Base-by-base conservation (phyloP, 2,888 invertebrate genomes). In the Oxyteleia sp. region DNA sequence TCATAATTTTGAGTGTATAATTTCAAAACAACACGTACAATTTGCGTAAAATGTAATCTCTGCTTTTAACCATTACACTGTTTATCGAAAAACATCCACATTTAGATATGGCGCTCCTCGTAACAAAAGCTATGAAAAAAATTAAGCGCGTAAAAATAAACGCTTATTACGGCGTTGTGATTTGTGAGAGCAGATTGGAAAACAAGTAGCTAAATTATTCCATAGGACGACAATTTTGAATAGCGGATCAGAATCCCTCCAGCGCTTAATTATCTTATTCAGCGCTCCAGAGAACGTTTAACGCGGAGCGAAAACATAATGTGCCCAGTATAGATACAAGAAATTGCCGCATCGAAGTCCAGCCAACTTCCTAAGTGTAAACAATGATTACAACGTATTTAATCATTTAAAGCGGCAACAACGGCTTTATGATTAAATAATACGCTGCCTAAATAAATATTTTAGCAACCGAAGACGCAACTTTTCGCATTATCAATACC, bases 151-250 rank as follows among this genome's bases (percentile, higher is more conserved):
- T 26, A 51, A 76, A 76, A 76, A 53, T 68, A 15, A 68, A 61
- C 51, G 32, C 45, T 61, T 63, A 78, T 71, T 53, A 66, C 18
- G 16, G 32, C 59, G 64, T 53, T 20, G 71, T 43, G 82, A 82
- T 75, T 64, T 66, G 47, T 23, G 61, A 15, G 11, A 26, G 32
- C 47, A 68, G 78, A 81, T 84, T 76, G 84, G 72, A 76, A 81
- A 81, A 84, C 84, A 84, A 84, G 76, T 81, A 59, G 81, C 81
- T 76, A 76, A 84, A 84, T 84, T 84, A 84, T 84, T 76, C 81
- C 75, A 64, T 78, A 61, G 79, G 47, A 71, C 78, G 76, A 76
- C 74, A 81, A 81, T 80, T 80, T 63, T 79, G 84, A 79, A 84
- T 84, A 76, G 80, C 80, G 72, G 80, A 84, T 84, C 84, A 80